Evolutionary conservation across 2,888 invertebrate genomes (phyloP).

Genomic region (Ichneumon xanthorius): DNA sequence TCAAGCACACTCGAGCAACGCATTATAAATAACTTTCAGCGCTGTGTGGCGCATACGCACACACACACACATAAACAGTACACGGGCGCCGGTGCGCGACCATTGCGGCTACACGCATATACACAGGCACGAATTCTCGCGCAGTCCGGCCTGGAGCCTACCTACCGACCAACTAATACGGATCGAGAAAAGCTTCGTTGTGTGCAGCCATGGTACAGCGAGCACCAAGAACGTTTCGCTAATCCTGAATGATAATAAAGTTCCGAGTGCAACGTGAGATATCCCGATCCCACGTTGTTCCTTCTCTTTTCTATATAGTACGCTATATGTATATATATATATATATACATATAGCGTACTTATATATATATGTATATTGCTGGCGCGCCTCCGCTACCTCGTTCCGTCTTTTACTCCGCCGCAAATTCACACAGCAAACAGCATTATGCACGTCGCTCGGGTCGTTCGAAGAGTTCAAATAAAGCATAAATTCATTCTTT

Average conservation of each 20-base stretch:
- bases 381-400: conserved; percentile 1
- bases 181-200: conserved; percentile 70
- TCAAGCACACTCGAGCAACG: conserved; percentile 72
- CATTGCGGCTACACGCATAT: conserved; percentile 14
- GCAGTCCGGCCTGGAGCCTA: conserved; percentile 35
- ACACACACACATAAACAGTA: background rate
- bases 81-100: conserved; percentile 13
- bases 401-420: conserved; percentile 4
- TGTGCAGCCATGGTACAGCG: conserved; percentile 71
- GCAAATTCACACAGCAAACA: conserved; percentile 7
- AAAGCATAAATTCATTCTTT: background rate
- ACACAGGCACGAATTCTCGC: conserved; percentile 23
- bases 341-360: background rate
- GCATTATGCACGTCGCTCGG: background rate
- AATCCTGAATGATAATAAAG: conserved; percentile 61
- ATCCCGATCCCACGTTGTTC: conserved; percentile 48
- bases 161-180: conserved; percentile 42
- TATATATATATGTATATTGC: background rate
- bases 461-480: conserved; percentile 13
- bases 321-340: background rate
- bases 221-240: conserved; percentile 66
- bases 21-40: conserved; percentile 80
- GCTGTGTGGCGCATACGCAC: conserved; percentile 15
- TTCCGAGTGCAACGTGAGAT: conserved; percentile 52
- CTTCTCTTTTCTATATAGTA: conserved; percentile 13